Conservation (phyloP, 2,113 vertebrate genomes). For the Copsychus sechellarum region DNA sequence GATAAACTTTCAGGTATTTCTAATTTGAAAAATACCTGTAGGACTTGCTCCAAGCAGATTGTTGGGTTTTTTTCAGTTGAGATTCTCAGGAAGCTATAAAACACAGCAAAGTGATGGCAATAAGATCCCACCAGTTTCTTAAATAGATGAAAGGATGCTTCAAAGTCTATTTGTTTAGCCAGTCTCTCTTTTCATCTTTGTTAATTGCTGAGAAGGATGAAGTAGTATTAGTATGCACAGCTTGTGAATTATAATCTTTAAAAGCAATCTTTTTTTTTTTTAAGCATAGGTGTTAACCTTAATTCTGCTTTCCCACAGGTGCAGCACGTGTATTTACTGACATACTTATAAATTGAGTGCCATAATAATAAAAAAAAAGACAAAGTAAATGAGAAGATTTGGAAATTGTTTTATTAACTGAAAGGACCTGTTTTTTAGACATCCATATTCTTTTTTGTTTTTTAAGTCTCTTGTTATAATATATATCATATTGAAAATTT, state of each 20-base stretch:
- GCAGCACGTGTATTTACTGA: neutral
- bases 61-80: neutral
- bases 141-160: constrained; percentile 65
- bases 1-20: constrained; percentile 51
- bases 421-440: neutral
- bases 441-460: neutral
- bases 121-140: constrained; percentile 12
- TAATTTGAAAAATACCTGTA: constrained; percentile 48
- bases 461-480: neutral
- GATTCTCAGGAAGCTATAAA: constrained; percentile 53
- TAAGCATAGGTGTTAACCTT: constrained; percentile 1
- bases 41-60: constrained; percentile 35
- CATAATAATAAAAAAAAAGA: neutral
- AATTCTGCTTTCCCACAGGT: neutral
- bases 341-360: neutral
- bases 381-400: neutral
- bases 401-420: neutral
- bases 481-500: neutral
- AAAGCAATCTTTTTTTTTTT: constrained; percentile 25
- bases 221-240: constrained; percentile 1
- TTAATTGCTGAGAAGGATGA: constrained; percentile 55
- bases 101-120: constrained; percentile 14
- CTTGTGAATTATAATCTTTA: constrained; percentile 6
- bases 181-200: constrained; percentile 56
- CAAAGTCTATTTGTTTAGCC: constrained; percentile 62